Percentiles rank a stretch among this genome's conserved stretches.
phyloP scores from a whole-genome alignment of 2,113 vertebrate species.

The Axis porcinus region DNA sequence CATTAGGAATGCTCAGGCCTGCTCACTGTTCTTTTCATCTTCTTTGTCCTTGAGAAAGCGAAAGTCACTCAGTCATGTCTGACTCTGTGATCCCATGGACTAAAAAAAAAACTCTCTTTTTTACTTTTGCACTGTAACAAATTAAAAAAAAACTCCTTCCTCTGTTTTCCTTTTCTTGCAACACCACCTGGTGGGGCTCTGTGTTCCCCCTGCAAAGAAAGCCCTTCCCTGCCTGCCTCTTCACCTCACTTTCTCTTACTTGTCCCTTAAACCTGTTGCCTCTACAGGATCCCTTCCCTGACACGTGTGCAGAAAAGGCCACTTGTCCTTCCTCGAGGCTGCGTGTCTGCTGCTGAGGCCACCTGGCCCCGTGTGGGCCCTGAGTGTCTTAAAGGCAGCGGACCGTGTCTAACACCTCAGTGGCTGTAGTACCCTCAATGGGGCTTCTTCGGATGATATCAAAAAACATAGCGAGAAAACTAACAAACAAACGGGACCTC shows the following conservation, averaged over 20 bases:
- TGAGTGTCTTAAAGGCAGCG: fast-evolving
- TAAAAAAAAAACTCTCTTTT: background rate
- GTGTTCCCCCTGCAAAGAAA: background rate
- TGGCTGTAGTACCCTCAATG: fast-evolving
- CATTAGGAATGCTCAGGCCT: background rate
- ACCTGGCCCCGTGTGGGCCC: too few relatives aligned
- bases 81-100: background rate
- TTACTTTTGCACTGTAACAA: background rate
- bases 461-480: background rate
- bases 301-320: too few relatives aligned
- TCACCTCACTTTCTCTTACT: background rate
- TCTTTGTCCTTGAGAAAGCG: background rate
- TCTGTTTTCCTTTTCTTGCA: background rate
- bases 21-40: background rate
- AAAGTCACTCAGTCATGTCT: background rate
- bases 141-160: background rate
- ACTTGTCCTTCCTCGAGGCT: background rate
- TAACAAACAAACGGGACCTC: background rate
- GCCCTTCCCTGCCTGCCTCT: background rate
- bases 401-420: background rate
- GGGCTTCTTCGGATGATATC: background rate
- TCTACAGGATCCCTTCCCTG: background rate
- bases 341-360: background rate
- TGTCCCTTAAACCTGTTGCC: background rate
- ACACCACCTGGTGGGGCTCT: background rate